Conservation (phyloP, 2,888 invertebrate species). For the Acrobasis repandana region DNA sequence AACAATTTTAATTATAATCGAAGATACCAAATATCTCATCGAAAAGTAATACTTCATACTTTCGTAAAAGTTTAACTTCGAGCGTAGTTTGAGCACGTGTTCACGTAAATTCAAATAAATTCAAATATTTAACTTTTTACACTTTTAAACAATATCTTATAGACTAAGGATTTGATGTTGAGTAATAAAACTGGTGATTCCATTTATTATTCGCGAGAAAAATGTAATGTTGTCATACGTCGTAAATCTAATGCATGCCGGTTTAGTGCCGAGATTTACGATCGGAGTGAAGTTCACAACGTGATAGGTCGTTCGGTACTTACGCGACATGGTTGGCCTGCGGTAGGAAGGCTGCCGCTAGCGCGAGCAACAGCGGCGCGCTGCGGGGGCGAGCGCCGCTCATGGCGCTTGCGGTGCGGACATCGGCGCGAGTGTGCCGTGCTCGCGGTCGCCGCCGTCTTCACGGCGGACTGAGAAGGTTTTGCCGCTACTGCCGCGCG, state of each 20-base stretch:
- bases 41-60: too few species aligned
- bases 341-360: conserved; percentile 83
- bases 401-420: conserved; percentile 69
- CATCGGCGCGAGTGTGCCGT: conserved; percentile 63
- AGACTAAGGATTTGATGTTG: conserved; percentile 2
- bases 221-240: conserved; percentile 35
- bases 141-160: neutral
- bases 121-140: neutral
- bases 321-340: conserved; percentile 85
- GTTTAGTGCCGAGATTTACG: conserved; percentile 51
- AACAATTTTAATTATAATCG: too few species aligned
- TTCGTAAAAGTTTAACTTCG: too few species aligned
- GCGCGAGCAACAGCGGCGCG: conserved; percentile 84
- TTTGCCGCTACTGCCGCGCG: conserved; percentile 49
- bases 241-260: conserved; percentile 48
- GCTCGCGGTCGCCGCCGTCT: conserved; percentile 50
- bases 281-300: conserved; percentile 28
- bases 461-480: conserved; percentile 63
- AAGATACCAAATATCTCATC: too few species aligned
- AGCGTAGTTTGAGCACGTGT: conserved; percentile 1
- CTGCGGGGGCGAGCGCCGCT: conserved; percentile 83
- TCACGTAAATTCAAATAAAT: neutral
- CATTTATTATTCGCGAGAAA: conserved; percentile 25
- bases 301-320: conserved; percentile 59
- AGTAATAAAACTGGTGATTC: conserved; percentile 7